Evolutionary conservation across 2,888 invertebrate species (phyloP), one percentile per base, ranked within the genome.

Genomic region (Sialis fuliginosa): DNA sequence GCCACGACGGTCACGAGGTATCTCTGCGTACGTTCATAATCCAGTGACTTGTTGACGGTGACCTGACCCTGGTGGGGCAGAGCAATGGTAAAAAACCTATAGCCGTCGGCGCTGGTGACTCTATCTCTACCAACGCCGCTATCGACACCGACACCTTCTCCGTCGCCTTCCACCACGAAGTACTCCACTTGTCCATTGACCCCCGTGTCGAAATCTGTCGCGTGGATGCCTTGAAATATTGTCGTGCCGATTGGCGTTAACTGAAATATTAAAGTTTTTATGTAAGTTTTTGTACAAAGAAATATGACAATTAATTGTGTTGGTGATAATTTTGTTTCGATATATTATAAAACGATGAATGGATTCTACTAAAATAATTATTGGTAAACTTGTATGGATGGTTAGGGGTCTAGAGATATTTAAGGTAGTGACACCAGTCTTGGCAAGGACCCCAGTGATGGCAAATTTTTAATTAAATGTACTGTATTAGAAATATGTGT

Each of bases 131-230:
- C 71, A 1, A 71, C 71, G 3, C 75, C 77, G 56, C 73, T 72
- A 52, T 79, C 77, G 12, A 67, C 66, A 33, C 66, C 68, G 54
- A 72, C 66, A 49, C 70, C 68, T 9, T 64, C 67, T 9, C 64
- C 68, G 50, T 72, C 71, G 50, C 84, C 80, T 55, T 82, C 79
- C 50, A 85, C 74, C 52, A 90, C 78, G 54, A 81, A 85, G 64
- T 90, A 91, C 60, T 91, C 90, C 3, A 90, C 79, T 41, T 89
- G 72, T 41, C 88, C 89, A 61, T 91, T 90, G 52, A 88, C 86
- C 41, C 90, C 89, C 1, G 87, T 81, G 62, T 91, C 91, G 47
- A 79, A 79, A 61, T 91, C 90, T 48, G 74, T 69, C 1, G 90
- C 88, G 50, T 77, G 74, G 49, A 91, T 76, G 52, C 81, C 79